A percentile compares a stretch with the other conserved stretches of the same genome.
Conservation (phyloP, 2,797 vertebrate genomes). For the Sebastes minor region DNA sequence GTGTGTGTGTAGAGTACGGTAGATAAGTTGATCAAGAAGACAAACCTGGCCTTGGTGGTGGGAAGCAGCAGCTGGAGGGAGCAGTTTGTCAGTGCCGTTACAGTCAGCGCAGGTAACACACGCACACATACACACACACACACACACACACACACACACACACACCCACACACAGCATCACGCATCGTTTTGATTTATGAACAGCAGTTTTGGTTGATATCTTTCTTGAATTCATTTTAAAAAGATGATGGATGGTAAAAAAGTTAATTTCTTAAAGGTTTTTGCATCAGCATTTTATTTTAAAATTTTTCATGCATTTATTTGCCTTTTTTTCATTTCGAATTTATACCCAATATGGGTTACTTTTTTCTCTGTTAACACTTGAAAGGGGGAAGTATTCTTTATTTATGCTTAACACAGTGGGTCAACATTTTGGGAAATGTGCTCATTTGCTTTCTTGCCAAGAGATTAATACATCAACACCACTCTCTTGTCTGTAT, state of each 20-base stretch:
- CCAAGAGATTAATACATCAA: not conserved
- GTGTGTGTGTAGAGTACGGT: conserved; percentile 80
- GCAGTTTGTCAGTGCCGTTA: conserved; percentile 89
- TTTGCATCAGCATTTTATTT: not conserved
- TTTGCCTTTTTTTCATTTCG: not conserved
- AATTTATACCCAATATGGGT: not conserved
- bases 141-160: not conserved
- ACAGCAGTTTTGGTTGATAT: not conserved
- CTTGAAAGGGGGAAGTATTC: not conserved
- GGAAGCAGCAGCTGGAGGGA: conserved; percentile 92
- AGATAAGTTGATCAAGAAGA: conserved; percentile 90
- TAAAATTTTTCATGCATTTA: not conserved
- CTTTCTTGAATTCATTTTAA: conserved; percentile 2
- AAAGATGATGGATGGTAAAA: not conserved
- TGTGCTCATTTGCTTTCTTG: not conserved
- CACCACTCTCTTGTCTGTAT: not conserved
- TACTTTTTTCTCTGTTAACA: not conserved
- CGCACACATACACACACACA: not conserved
- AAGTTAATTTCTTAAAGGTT: not conserved
- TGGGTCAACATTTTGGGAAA: not conserved
- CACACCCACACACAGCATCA: not conserved
- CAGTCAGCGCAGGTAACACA: conserved; percentile 86
- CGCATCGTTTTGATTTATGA: conserved; percentile 20
- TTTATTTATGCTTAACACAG: not conserved
- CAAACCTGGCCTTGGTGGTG: conserved; percentile 88